Conservation (phyloP, 2,888 invertebrate genomes). For the Piscicola geometra region DNA sequence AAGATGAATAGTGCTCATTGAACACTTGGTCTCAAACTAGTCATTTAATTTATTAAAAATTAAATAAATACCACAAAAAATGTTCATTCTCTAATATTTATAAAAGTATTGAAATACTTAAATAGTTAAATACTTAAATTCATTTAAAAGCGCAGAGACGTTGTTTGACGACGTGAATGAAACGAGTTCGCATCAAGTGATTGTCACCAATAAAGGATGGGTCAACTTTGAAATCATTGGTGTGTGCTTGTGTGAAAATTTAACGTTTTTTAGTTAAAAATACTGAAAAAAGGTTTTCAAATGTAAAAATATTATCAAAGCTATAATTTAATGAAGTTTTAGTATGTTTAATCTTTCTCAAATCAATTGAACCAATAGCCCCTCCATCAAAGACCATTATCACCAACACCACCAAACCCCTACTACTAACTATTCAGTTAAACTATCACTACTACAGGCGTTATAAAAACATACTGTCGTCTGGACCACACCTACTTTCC, state of each 20-base stretch:
- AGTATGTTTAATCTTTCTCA: too few relatives aligned
- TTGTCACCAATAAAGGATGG: neutral
- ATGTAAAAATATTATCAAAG: too few relatives aligned
- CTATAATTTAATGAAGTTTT: too few relatives aligned
- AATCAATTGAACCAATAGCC: neutral
- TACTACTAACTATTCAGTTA: neutral
- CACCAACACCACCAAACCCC: neutral
- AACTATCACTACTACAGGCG: conserved; percentile 4
- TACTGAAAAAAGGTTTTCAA: neutral
- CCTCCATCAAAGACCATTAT: neutral
- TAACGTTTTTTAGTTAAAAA: neutral
- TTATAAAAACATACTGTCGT: neutral
- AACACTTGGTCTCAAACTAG: too few relatives aligned
- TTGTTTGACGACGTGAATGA: conserved; percentile 9
- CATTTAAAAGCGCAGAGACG: neutral
- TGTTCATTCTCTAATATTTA: too few relatives aligned
- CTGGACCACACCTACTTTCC: conserved; percentile 18
- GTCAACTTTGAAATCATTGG: neutral
- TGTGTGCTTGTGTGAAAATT: neutral
- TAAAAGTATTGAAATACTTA: too few relatives aligned
- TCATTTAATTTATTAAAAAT: too few relatives aligned
- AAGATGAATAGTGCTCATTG: too few relatives aligned
- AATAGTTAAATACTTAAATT: too few relatives aligned
- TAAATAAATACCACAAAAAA: too few relatives aligned
- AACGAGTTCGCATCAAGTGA: neutral